Evolutionary conservation across 1,140 invertebrate species (phyloP).

Genomic region (Orius laevigatus): DNA sequence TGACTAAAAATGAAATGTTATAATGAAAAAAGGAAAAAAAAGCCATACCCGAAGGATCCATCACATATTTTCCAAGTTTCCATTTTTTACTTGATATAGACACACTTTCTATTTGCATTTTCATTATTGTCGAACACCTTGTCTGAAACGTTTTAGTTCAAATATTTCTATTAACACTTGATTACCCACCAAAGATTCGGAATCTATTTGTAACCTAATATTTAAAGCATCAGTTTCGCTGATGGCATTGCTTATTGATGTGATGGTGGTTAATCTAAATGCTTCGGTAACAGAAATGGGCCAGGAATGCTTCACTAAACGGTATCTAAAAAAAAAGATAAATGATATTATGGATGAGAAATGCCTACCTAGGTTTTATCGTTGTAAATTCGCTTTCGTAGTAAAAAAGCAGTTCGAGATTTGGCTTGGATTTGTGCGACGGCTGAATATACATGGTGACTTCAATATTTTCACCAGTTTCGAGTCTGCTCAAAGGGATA

Average conservation of each 20-base stretch:
- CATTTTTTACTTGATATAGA: too few species aligned
- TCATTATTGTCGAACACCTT: slow-evolving; percentile 2
- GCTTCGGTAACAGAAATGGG: slow-evolving; percentile 35
- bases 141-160: slow-evolving; percentile 1
- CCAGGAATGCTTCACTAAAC: slow-evolving; percentile 49
- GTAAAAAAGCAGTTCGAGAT: slow-evolving; percentile 32
- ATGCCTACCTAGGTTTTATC: slow-evolving; percentile 44
- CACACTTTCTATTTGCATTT: neutral
- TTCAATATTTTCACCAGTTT: neutral
- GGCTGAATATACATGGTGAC: slow-evolving; percentile 21
- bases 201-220: neutral
- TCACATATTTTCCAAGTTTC: too few species aligned
- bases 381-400: slow-evolving; percentile 26
- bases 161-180: neutral
- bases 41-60: too few species aligned
- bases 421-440: slow-evolving; percentile 24
- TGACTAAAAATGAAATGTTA: too few species aligned
- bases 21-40: too few species aligned
- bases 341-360: slow-evolving; percentile 5
- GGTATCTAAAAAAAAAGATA: slow-evolving; percentile 33
- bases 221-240: slow-evolving; percentile 6
- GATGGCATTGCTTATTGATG: neutral
- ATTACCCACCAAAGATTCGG: neutral
- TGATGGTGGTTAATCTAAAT: neutral
- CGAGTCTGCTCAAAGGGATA: neutral